These are phyloP conservation scores for Tipula unca DNA, from an alignment of 2,888 invertebrate species.

Conservation along the genomic window DNA sequence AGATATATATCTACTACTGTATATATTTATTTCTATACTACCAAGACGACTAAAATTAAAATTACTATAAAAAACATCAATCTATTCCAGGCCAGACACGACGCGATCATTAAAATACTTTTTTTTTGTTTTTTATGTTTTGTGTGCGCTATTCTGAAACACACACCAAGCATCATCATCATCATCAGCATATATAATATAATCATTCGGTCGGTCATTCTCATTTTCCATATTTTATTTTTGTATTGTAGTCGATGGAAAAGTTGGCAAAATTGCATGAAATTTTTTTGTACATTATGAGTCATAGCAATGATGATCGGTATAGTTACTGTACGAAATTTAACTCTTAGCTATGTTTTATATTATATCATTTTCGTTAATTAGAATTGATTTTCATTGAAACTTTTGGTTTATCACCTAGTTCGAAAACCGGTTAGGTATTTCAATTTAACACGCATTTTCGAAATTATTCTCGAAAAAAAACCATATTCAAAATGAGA, in stretches of 20 bases:
- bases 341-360: too few species aligned
- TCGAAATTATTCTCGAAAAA: too few species aligned
- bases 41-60: not conserved
- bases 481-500: too few species aligned
- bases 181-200: not conserved
- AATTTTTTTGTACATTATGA: not conserved
- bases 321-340: too few species aligned
- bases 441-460: too few species aligned
- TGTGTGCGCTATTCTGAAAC: not conserved
- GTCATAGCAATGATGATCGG: not conserved
- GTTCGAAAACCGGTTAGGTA: too few species aligned
- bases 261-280: not conserved
- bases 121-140: not conserved
- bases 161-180: not conserved
- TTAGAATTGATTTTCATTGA: too few species aligned
- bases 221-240: not conserved
- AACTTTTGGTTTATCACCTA: too few species aligned
- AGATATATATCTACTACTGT: not conserved
- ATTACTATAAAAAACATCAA: not conserved
- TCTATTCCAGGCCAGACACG: slow-evolving; percentile 14
- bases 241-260: not conserved
- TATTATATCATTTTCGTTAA: too few species aligned
- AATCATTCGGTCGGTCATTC: not conserved
- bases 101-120: slow-evolving; percentile 14
- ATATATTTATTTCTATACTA: not conserved